Conservation (phyloP, 2,113 vertebrate genomes). For the Sarotherodon lohbergeri region DNA sequence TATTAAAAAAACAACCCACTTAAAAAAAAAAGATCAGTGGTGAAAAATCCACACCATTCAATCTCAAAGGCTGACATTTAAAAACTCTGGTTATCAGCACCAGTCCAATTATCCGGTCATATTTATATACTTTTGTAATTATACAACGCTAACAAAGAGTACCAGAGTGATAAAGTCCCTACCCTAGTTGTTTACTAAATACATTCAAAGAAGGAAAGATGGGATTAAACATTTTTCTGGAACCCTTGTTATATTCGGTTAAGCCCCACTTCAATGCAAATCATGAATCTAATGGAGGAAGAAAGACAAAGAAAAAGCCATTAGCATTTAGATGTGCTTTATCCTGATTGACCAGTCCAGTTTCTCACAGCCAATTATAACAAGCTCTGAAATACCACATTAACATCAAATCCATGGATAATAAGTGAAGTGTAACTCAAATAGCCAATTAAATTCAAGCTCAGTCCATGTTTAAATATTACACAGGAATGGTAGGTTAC, state of each 20-base stretch:
- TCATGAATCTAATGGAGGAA: neutral
- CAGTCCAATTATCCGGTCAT: neutral
- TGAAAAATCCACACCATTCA: neutral
- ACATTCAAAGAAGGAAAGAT: neutral
- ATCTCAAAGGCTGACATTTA: constrained; percentile 6
- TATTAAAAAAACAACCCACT: neutral
- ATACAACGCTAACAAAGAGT: neutral
- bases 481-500: neutral
- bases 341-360: neutral
- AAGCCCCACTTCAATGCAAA: neutral
- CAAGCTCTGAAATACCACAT: neutral
- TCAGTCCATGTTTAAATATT: neutral
- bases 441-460: neutral
- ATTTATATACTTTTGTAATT: neutral
- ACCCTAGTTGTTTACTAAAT: neutral
- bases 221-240: neutral
- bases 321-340: neutral
- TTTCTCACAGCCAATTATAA: neutral
- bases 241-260: neutral
- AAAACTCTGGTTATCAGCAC: constrained; percentile 2
- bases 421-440: neutral
- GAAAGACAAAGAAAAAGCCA: neutral
- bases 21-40: neutral
- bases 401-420: neutral
- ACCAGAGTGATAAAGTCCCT: neutral